phyloP scores from a whole-genome alignment of 2,797 vertebrate genomes.

The Labeo calbasu region DNA sequence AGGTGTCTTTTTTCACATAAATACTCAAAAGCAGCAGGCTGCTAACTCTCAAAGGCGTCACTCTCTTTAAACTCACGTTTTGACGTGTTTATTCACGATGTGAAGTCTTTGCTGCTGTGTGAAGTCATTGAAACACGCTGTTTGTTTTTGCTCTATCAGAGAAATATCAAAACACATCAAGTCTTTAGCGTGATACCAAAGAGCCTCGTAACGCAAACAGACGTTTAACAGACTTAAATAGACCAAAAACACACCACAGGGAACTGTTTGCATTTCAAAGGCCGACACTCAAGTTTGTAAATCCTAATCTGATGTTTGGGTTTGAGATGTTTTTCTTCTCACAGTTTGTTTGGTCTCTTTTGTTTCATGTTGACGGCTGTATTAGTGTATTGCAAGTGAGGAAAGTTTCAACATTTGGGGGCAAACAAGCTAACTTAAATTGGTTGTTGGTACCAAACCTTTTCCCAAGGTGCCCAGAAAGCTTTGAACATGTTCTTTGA shows the following conservation, averaged over 20 bases:
- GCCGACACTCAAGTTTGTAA: conserved; percentile 33
- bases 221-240: conserved; percentile 37
- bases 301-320: conserved; percentile 27
- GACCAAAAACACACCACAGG: conserved; percentile 33
- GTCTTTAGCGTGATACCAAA: conserved; percentile 18
- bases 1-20: not conserved
- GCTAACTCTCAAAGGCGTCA: conserved; percentile 5
- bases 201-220: conserved; percentile 24
- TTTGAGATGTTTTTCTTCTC: conserved; percentile 2
- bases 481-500: conserved; percentile 25
- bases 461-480: conserved; percentile 19
- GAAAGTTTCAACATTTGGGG: conserved; percentile 16
- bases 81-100: conserved; percentile 25
- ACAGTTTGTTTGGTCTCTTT: conserved; percentile 31
- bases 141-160: conserved; percentile 22
- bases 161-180: conserved; percentile 33
- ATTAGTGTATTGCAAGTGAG: conserved; percentile 8
- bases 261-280: conserved; percentile 48
- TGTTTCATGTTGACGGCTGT: conserved; percentile 16
- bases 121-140: conserved; percentile 27
- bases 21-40: conserved; percentile 14
- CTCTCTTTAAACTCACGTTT: not conserved
- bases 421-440: conserved; percentile 34
- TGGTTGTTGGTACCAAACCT: conserved; percentile 13
- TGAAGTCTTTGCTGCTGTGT: not conserved